Conservation (phyloP, 2,113 vertebrate genomes). For the Trematocara unimaculatum region DNA sequence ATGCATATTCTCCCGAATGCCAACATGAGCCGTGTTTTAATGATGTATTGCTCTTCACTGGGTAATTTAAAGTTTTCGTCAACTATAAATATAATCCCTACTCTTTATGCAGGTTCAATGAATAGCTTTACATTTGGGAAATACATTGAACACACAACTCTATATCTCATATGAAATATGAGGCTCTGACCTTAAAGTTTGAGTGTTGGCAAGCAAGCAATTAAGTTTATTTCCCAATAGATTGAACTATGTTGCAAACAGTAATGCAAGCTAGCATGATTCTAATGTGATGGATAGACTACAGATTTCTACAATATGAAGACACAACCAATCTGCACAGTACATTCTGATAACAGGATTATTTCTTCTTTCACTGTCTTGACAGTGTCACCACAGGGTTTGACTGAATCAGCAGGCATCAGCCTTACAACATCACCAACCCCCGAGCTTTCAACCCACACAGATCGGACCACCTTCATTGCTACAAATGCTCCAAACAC, state of each 20-base stretch:
- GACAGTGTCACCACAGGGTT: not conserved
- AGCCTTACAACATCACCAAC: not conserved
- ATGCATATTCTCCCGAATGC: conserved; percentile 3
- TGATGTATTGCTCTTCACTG: not conserved
- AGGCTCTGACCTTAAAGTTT: not conserved
- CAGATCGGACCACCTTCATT: not conserved
- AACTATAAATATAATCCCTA: not conserved
- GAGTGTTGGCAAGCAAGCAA: not conserved
- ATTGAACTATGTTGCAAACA: not conserved
- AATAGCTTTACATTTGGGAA: not conserved
- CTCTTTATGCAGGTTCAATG: not conserved
- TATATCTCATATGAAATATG: not conserved
- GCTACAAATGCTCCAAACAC: not conserved
- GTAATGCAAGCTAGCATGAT: not conserved
- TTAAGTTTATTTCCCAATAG: not conserved
- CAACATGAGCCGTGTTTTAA: not conserved
- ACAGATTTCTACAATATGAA: not conserved
- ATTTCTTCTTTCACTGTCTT: not conserved
- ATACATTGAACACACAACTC: not conserved
- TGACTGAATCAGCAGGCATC: not conserved
- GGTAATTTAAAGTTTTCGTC: not conserved
- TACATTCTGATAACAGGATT: not conserved
- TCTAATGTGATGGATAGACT: not conserved
- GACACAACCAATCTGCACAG: not conserved
- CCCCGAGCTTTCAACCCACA: not conserved